Conservation (phyloP, 2,113 vertebrate species). For the Gymnorhina tibicen region DNA sequence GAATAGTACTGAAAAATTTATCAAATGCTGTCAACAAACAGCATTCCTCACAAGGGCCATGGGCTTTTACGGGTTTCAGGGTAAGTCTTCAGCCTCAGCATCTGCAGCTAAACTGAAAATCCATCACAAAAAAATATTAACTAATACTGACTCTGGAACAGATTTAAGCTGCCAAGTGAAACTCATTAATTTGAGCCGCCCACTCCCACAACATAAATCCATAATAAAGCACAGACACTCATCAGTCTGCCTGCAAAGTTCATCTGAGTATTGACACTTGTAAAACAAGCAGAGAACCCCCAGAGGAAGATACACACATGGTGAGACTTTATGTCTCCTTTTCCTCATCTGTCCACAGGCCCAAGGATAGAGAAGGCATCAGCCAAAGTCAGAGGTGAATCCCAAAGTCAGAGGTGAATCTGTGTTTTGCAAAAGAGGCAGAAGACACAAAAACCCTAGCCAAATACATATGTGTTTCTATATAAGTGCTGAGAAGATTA, state of each 20-base stretch:
- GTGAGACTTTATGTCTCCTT: not conserved
- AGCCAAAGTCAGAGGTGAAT: not conserved
- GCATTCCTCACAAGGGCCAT: not conserved
- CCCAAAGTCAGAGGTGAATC: no score
- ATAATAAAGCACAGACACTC: not conserved
- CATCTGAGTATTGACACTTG: not conserved
- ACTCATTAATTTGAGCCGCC: not conserved
- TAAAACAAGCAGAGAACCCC: not conserved
- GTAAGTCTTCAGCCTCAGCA: not conserved
- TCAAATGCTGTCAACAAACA: not conserved
- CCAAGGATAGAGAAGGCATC: not conserved
- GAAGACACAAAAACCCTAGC: not conserved
- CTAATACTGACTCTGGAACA: not conserved
- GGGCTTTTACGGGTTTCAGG: not conserved
- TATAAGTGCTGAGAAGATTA: not conserved
- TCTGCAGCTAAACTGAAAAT: not conserved
- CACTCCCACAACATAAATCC: not conserved
- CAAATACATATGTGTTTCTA: not conserved
- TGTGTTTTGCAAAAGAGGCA: not conserved
- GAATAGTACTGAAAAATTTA: not conserved
- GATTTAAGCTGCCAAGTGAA: not conserved
- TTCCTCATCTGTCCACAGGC: not conserved
- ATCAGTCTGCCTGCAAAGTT: not conserved
- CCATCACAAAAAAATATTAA: not conserved
- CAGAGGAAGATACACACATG: fast-evolving